These are phyloP conservation scores for Urechis unicinctus DNA, from an alignment of 2,888 invertebrate species.

Conservation along the genomic window DNA sequence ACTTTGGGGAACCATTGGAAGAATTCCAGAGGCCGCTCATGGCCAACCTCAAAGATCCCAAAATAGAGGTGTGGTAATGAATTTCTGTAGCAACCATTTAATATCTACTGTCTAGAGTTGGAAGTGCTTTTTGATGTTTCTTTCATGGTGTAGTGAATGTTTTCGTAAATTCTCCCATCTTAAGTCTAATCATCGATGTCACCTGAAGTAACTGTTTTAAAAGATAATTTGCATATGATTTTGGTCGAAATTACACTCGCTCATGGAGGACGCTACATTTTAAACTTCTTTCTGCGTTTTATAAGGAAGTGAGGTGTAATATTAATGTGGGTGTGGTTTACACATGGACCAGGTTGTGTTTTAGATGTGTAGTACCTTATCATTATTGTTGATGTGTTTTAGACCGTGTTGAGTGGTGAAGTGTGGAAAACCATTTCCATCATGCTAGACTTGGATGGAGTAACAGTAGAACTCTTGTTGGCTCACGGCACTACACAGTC, in stretches of 20 bases:
- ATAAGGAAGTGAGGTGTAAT: too few relatives aligned
- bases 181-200: too few relatives aligned
- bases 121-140: neutral
- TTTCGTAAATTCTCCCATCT: too few relatives aligned
- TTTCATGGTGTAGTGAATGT: too few relatives aligned
- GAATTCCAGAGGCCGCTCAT: slow-evolving; percentile 41
- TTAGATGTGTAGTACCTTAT: neutral
- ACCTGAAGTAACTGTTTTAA: too few relatives aligned
- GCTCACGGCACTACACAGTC: slow-evolving; percentile 23
- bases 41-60: slow-evolving; percentile 53
- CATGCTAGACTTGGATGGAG: slow-evolving; percentile 77
- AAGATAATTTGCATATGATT: too few relatives aligned
- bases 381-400: slow-evolving; percentile 13
- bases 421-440: slow-evolving; percentile 76
- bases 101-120: neutral
- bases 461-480: slow-evolving; percentile 63
- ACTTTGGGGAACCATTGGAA: slow-evolving; percentile 79
- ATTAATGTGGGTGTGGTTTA: too few relatives aligned
- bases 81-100: neutral
- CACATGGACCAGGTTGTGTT: neutral
- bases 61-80: slow-evolving; percentile 38
- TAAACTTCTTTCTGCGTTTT: too few relatives aligned
- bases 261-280: too few relatives aligned
- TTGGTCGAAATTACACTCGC: too few relatives aligned
- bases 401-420: slow-evolving; percentile 51